phyloP scores from a whole-genome alignment of 2,888 invertebrate species.

The Phyllotreta cruciferae region DNA sequence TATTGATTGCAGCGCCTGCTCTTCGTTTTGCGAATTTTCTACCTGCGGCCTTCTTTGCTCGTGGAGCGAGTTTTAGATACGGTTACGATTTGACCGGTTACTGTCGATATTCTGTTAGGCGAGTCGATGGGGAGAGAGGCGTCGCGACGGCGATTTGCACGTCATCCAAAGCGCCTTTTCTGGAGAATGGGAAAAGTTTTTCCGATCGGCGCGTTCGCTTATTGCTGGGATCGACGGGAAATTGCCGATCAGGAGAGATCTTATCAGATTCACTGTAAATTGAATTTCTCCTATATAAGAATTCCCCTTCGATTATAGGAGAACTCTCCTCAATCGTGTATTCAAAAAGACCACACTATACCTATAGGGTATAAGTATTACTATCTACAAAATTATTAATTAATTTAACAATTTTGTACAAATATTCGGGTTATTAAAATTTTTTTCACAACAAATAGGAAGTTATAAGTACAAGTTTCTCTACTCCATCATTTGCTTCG shows the following conservation, averaged over 20 bases:
- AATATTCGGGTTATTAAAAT: no score
- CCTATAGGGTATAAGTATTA: no score
- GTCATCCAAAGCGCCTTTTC: slow-evolving; percentile 52
- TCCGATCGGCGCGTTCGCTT: slow-evolving; percentile 26
- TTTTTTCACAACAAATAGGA: no score
- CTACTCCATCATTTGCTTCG: no score
- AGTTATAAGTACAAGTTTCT: no score
- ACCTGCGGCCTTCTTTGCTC: slow-evolving; percentile 13
- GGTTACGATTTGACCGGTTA: no score
- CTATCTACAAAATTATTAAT: no score
- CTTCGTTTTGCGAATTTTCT: slow-evolving; percentile 21
- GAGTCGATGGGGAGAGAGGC: slow-evolving; percentile 47
- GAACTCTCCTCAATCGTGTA: no score
- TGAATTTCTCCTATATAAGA: slow-evolving; percentile 47
- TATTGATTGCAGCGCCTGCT: slow-evolving; percentile 38
- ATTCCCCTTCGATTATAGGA: no score
- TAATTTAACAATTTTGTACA: no score
- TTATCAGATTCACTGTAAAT: slow-evolving; percentile 48
- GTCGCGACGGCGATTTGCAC: slow-evolving; percentile 57
- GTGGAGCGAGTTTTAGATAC: no score
- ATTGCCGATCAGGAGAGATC: slow-evolving; percentile 51
- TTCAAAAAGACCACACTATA: no score
- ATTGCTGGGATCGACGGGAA: slow-evolving; percentile 45
- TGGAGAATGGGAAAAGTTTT: slow-evolving; percentile 31
- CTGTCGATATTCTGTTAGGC: slow-evolving; percentile 22